Evolutionary conservation across 1,140 invertebrate genomes (phyloP), one percentile per base, ranked within the genome.

Genomic region (Apocrypta bakeri): DNA sequence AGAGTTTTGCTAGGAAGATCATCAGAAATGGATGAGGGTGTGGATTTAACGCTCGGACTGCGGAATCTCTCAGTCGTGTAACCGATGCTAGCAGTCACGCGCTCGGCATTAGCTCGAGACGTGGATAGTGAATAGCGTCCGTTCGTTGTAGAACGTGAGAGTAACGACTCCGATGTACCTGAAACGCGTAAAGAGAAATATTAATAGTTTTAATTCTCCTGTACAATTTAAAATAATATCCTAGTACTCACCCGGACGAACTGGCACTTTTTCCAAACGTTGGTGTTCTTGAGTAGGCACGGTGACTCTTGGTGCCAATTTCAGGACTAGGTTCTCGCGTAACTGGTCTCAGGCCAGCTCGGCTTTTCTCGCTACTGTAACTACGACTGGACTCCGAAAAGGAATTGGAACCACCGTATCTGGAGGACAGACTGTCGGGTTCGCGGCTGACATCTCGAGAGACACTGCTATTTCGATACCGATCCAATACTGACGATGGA

Each of bases 241-340:
- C 9, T 9, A 37, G 12, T 25, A 87, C 89, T 86, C 74, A 91
- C 90, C n/a, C 87, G 11, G 87, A 84, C 48, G 85, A 78, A 80
- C 75, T 83, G 78, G 73, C 84, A 69, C 74, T 89, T 83, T 88
- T 87, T 31, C 83, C 82, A 73, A 88, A 90, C 42, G 88, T 87
- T 21, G 88, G 85, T 56, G 87, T 86, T 82, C 88, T 88, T 6
- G 88, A 85, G 68, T 88, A 89, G 11, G 87, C 84, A 83, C 86
- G 87, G 68, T 86, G 87, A 17, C 83, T 85, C 84, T 91, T 91
- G 61, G 79, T 84, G 68, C 82, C 83, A 69, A 89, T 85, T 85
- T 91, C 91, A 42, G 90, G 90, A 85, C 90, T 91, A 1, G 89
- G 88, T 75, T 92, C 91, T 0, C 90, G 88, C 0, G 90, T 90